Conservation (phyloP, 2,797 vertebrate genomes). For the Helarctos malayanus region DNA sequence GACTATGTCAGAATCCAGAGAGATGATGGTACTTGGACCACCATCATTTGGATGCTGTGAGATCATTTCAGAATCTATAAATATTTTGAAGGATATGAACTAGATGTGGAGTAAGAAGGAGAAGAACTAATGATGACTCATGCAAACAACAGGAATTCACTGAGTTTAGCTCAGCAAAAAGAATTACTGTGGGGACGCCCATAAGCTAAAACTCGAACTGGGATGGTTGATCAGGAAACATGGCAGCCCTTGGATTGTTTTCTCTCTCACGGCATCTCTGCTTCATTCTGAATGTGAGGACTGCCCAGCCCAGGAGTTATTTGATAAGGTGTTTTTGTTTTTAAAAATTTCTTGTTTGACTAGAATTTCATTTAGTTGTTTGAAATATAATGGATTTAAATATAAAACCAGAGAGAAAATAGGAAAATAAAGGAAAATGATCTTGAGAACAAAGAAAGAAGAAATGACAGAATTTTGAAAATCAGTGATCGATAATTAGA, state of each 20-base stretch:
- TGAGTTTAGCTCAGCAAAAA: conserved; percentile 16
- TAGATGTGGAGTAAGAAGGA: not conserved
- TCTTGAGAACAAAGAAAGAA: conserved; percentile 18
- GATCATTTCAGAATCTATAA: not conserved
- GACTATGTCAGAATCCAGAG: not conserved
- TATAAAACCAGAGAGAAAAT: not conserved
- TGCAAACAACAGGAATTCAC: not conserved
- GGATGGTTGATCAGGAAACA: not conserved
- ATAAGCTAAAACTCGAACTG: conserved; percentile 9
- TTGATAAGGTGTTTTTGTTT: not conserved
- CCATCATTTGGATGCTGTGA: not conserved
- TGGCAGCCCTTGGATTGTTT: not conserved
- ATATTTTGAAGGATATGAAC: not conserved
- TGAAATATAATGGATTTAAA: conserved; percentile 14
- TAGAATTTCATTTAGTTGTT: not conserved
- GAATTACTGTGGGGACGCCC: not conserved
- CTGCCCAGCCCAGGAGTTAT: not conserved
- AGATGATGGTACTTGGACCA: not conserved
- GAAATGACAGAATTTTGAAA: conserved; percentile 28
- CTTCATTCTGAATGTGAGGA: not conserved
- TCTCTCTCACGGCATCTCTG: not conserved
- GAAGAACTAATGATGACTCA: not conserved
- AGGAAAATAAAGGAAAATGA: conserved; percentile 22
- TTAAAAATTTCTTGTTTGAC: not conserved
- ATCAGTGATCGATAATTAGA: not conserved